Conservation (phyloP, 2,797 vertebrate species). For the Lophius americanus region DNA sequence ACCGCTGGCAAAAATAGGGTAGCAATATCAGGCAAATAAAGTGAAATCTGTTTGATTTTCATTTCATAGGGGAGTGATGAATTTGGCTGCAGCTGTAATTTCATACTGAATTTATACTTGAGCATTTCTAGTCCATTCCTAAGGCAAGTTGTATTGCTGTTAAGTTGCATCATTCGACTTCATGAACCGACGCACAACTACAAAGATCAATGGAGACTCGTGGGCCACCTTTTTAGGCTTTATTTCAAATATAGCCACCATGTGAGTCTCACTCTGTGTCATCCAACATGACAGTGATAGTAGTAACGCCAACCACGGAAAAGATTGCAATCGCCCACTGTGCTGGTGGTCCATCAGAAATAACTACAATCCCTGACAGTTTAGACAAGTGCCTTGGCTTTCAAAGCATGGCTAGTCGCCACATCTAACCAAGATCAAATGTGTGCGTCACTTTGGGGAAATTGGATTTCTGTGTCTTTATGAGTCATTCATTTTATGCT, state of each 20-base stretch:
- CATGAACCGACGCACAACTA: conserved; percentile 24
- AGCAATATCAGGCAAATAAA: neutral
- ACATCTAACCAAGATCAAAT: conserved; percentile 68
- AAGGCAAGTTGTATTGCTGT: conserved; percentile 41
- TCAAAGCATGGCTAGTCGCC: conserved; percentile 42
- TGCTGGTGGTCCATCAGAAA: conserved; percentile 59
- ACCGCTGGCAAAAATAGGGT: neutral
- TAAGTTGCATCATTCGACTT: conserved; percentile 53
- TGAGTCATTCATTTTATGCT: conserved; percentile 31
- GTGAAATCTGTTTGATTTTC: neutral
- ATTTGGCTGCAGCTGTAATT: neutral
- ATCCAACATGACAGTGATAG: conserved; percentile 45
- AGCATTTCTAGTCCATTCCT: conserved; percentile 10
- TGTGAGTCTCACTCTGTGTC: conserved; percentile 39
- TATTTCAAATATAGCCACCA: conserved; percentile 22
- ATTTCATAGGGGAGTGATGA: neutral
- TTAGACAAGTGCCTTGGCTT: conserved; percentile 56
- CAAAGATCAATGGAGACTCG: conserved; percentile 34
- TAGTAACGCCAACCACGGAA: conserved; percentile 45
- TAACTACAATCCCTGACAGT: conserved; percentile 63
- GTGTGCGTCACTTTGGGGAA: conserved; percentile 54
- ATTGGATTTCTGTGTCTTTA: conserved; percentile 51
- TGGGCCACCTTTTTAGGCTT: conserved; percentile 18
- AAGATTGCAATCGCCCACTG: conserved; percentile 50
- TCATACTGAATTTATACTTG: conserved; percentile 1